Conservation (phyloP, 2,113 vertebrate genomes). For the Channa argus region DNA sequence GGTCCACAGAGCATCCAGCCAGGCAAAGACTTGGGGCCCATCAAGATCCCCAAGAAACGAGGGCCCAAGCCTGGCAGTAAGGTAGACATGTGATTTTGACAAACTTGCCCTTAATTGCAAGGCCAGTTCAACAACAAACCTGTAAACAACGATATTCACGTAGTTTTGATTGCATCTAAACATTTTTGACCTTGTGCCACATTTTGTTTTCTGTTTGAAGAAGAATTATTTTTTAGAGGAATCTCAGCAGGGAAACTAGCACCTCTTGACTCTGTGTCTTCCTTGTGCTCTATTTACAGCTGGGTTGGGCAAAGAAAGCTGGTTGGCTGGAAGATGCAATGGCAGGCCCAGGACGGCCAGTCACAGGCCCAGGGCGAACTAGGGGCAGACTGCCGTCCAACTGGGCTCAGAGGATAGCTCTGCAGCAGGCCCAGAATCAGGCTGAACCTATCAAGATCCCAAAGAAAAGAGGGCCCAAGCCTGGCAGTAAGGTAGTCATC, state of each 20-base stretch:
- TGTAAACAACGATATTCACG: too few relatives aligned
- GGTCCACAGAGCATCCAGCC: slow-evolving; percentile 72
- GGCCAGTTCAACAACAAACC: too few relatives aligned
- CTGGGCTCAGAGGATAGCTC: slow-evolving; percentile 83
- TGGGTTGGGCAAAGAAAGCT: slow-evolving; percentile 81
- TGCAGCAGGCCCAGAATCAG: slow-evolving; percentile 86
- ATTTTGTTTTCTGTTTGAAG: too few relatives aligned
- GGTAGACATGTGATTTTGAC: slow-evolving; percentile 76
- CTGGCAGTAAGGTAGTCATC: slow-evolving; percentile 93
- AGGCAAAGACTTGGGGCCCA: slow-evolving; percentile 88
- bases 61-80: slow-evolving; percentile 98
- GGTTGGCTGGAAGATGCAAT: slow-evolving; percentile 88
- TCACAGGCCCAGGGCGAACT: slow-evolving; percentile 85
- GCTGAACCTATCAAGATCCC: slow-evolving; percentile 92
- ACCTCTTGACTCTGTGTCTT: background rate
- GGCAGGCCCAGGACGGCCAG: slow-evolving; percentile 87
- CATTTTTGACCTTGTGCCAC: too few relatives aligned
- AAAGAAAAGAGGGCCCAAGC: slow-evolving; percentile 98
- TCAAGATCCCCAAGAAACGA: slow-evolving; percentile 97
- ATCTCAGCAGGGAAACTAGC: background rate
- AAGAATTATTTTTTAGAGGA: too few relatives aligned
- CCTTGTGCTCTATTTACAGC: slow-evolving; percentile 51
- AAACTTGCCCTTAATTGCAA: background rate
- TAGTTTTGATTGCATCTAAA: too few relatives aligned
- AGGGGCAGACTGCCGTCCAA: slow-evolving; percentile 88